Conservation (phyloP, 2,888 invertebrate species). For the Caenorhabditis sp. region DNA sequence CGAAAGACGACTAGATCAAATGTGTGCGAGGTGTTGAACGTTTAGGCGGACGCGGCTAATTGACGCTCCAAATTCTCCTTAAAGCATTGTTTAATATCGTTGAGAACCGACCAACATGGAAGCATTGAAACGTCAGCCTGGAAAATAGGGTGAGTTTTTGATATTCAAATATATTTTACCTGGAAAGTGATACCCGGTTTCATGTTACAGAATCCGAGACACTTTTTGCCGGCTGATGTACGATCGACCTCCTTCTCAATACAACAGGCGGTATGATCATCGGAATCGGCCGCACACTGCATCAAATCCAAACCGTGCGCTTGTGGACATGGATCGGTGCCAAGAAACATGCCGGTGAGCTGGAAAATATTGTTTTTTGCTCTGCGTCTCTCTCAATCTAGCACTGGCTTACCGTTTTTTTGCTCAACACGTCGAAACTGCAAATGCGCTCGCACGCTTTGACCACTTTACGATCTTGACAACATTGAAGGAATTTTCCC, state of each 20-base stretch:
- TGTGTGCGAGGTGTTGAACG: background rate
- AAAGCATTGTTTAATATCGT: conserved; percentile 66
- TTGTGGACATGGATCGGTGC: conserved; percentile 68
- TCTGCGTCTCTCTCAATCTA: background rate
- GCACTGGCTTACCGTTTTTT: conserved; percentile 53
- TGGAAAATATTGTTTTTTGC: conserved; percentile 25
- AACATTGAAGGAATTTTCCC: conserved; percentile 63
- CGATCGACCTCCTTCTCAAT: conserved; percentile 46
- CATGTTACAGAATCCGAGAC: conserved; percentile 68
- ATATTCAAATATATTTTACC: conserved; percentile 32
- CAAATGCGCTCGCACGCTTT: conserved; percentile 64
- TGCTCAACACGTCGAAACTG: conserved; percentile 65
- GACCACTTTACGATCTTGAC: conserved; percentile 54
- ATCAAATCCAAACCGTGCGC: conserved; percentile 60
- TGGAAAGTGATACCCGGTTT: conserved; percentile 67
- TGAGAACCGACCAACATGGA: conserved; percentile 67
- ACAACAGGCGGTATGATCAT: conserved; percentile 65
- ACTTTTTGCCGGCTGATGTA: conserved; percentile 65
- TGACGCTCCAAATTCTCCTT: conserved; percentile 55
- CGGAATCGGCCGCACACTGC: conserved; percentile 64
- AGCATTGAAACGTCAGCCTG: conserved; percentile 63
- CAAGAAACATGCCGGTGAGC: conserved; percentile 68
- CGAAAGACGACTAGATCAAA: conserved; percentile 5
- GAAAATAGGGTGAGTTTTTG: background rate
- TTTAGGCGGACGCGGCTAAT: conserved; percentile 15